Conservation (phyloP, 1,140 invertebrate genomes). For the Zaprionus lachaisei region DNA sequence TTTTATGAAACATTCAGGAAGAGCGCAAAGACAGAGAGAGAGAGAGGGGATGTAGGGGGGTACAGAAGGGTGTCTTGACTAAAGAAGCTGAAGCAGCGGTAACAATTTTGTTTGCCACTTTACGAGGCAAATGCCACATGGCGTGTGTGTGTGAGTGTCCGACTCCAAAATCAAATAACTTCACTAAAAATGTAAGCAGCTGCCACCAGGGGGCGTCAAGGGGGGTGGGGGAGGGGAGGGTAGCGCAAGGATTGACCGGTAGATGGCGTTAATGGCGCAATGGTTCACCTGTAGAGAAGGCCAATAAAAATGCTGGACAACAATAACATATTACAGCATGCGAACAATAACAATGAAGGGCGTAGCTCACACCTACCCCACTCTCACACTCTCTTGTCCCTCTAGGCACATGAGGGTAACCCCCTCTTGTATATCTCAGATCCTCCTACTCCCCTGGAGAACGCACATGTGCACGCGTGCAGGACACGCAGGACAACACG, state of each 20-base stretch:
- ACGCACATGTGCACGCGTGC: constrained; percentile 35
- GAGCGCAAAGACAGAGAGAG: background rate
- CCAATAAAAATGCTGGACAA: constrained; percentile 66
- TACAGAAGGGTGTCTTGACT: no score
- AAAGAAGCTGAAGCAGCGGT: constrained; percentile 10
- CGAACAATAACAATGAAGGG: constrained; percentile 60
- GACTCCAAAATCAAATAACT: constrained; percentile 63
- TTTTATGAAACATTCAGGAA: constrained; percentile 39
- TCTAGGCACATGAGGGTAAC: background rate
- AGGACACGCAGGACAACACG: constrained; percentile 54
- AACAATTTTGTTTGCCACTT: constrained; percentile 51
- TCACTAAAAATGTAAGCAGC: constrained; percentile 59
- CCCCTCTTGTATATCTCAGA: no score
- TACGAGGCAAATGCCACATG: constrained; percentile 59
- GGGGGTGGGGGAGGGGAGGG: background rate
- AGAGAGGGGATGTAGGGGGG: no score
- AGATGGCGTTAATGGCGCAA: constrained; percentile 54
- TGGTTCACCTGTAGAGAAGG: constrained; percentile 58
- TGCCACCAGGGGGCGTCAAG: constrained; percentile 12
- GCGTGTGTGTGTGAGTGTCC: constrained; percentile 14
- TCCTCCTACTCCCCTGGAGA: background rate
- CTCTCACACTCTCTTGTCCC: background rate
- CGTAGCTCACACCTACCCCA: background rate
- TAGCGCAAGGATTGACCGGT: constrained; percentile 1
- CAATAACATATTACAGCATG: constrained; percentile 72